These are phyloP conservation scores for Agonopterix alstromeriana DNA, from an alignment of 2,888 invertebrate genomes.

Conservation along the genomic window DNA sequence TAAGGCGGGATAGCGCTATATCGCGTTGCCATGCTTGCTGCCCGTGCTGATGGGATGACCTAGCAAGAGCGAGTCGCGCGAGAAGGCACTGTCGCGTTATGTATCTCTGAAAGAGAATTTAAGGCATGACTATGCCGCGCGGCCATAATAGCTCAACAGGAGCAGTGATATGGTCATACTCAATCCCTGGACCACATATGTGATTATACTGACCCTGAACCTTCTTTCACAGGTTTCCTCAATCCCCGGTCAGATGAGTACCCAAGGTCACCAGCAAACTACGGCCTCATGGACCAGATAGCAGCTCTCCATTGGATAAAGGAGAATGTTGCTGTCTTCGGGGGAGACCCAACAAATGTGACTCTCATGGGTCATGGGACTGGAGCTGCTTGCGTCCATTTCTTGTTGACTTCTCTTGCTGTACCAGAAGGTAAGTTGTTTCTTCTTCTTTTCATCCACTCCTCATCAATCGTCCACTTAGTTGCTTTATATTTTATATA, in stretches of 20 bases:
- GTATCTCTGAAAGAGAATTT: no score
- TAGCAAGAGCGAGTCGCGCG: no score
- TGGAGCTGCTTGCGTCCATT: slow-evolving; percentile 96
- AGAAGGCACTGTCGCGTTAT: no score
- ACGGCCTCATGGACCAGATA: slow-evolving; percentile 98
- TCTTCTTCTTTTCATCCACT: background rate
- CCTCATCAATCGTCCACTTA: no score
- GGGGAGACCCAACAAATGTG: slow-evolving; percentile 94
- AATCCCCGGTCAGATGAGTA: slow-evolving; percentile 93
- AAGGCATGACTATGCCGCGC: no score
- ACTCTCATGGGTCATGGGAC: slow-evolving; percentile 97
- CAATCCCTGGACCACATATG: no score
- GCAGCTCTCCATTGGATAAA: slow-evolving; percentile 97
- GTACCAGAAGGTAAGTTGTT: slow-evolving; percentile 89
- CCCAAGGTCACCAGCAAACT: slow-evolving; percentile 93
- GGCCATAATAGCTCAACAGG: no score
- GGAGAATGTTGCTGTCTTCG: slow-evolving; percentile 95
- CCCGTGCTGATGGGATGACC: no score
- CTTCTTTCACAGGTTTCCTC: slow-evolving; percentile 84
- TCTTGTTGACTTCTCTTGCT: slow-evolving; percentile 94
- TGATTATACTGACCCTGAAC: background rate
- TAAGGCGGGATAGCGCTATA: no score
- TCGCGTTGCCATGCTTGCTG: no score
- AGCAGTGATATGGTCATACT: no score
- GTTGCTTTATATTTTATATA: background rate